Evolutionary conservation across 2,113 vertebrate species (phyloP).

Genomic region (Halichoeres trimaculatus): DNA sequence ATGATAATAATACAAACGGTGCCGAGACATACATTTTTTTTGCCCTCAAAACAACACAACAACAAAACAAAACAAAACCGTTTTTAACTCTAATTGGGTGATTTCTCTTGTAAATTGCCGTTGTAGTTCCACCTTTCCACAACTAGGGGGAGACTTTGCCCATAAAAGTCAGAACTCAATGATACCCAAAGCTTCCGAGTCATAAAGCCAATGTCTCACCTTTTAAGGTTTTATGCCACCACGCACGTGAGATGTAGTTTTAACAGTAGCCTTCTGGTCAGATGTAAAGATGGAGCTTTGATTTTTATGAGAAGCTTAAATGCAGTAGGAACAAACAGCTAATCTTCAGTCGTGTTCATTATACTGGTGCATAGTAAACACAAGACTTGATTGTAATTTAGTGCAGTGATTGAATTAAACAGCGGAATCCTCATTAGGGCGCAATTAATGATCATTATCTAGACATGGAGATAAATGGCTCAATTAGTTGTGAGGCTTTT

Average conservation of each 20-base stretch:
- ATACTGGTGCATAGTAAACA: conserved; percentile 3
- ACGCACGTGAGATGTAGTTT: background rate
- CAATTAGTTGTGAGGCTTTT: conserved; percentile 25
- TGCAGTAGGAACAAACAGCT: background rate
- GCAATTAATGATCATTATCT: conserved; percentile 34
- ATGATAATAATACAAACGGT: too few species aligned
- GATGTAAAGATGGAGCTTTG: background rate
- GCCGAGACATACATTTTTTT: too few species aligned
- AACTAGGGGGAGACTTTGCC: conserved; percentile 68
- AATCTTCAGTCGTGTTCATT: background rate
- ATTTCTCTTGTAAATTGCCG: background rate
- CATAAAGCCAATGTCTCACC: conserved; percentile 28
- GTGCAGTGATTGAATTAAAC: background rate
- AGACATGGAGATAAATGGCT: conserved; percentile 17
- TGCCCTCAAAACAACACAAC: too few species aligned
- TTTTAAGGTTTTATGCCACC: conserved; percentile 4
- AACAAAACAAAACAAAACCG: too few species aligned
- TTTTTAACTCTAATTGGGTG: too few species aligned
- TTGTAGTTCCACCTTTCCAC: background rate
- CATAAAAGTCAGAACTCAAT: conserved; percentile 5
- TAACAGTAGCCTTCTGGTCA: too few species aligned
- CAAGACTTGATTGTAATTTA: conserved; percentile 7
- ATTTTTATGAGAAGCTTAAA: background rate
- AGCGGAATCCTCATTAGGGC: conserved; percentile 15
- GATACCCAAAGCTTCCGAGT: background rate